Percentiles rank a stretch among this genome's conserved stretches.
Conservation (phyloP, 1,140 invertebrate species). For the Drepana arcuata region DNA sequence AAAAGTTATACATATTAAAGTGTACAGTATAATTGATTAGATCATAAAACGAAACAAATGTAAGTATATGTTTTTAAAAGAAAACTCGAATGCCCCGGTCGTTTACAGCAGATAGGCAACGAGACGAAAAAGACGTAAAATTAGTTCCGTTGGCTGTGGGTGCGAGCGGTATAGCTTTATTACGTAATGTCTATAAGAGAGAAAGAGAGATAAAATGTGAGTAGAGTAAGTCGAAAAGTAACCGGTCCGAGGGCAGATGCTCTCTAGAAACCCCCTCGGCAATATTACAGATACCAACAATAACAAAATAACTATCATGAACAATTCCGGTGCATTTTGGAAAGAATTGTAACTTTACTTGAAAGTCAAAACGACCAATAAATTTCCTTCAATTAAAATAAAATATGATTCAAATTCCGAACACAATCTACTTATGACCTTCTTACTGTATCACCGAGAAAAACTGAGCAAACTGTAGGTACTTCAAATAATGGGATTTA, state of each 20-base stretch:
- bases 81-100: conserved; percentile 21
- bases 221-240: conserved; percentile 65
- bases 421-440: too few species aligned
- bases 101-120: conserved; percentile 45
- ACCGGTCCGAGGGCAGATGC: conserved; percentile 64
- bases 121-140: conserved; percentile 72
- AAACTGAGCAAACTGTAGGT: too few species aligned
- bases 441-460: too few species aligned
- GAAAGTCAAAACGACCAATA: too few species aligned
- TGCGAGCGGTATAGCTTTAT: conserved; percentile 31
- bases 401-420: too few species aligned
- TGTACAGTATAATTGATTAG: conserved; percentile 20
- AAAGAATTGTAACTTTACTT: background rate
- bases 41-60: conserved; percentile 18
- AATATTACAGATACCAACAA: conserved; percentile 55
- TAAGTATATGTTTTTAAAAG: conserved; percentile 20
- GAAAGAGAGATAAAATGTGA: conserved; percentile 64
- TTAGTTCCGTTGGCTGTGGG: conserved; percentile 63
- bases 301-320: conserved; percentile 58
- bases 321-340: conserved; percentile 4
- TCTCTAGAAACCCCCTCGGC: conserved; percentile 52
- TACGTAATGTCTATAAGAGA: conserved; percentile 21
- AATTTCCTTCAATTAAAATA: too few species aligned
- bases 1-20: too few species aligned
- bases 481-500: too few species aligned